Evolutionary conservation across 2,888 invertebrate species (phyloP).

Genomic region (Himalopsyche anomala): DNA sequence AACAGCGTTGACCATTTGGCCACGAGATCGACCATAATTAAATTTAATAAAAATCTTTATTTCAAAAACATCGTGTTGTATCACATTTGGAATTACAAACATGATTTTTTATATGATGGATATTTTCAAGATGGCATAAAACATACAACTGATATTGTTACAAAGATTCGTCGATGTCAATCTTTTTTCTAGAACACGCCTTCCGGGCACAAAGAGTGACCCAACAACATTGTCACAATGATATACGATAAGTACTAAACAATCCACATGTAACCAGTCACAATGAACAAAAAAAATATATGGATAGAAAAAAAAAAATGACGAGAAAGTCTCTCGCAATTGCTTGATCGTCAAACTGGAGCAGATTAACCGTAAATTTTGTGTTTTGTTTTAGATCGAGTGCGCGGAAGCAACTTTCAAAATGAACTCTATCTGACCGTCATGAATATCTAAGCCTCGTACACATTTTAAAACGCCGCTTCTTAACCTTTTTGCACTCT

Average conservation of each 20-base stretch:
- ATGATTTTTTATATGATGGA: not conserved
- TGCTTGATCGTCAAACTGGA: not conserved
- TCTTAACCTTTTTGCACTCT: too few species aligned
- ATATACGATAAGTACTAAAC: not conserved
- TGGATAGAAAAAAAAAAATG: not conserved
- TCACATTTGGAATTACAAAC: too few species aligned
- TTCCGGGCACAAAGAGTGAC: not conserved
- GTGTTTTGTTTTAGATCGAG: slow-evolving; percentile 10
- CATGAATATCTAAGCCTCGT: not conserved
- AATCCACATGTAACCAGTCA: not conserved
- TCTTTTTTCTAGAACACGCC: slow-evolving; percentile 5
- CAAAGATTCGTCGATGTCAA: not conserved
- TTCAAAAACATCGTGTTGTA: too few species aligned
- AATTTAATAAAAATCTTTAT: too few species aligned
- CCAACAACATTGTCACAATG: slow-evolving; percentile 2
- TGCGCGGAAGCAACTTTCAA: slow-evolving; percentile 19
- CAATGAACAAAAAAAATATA: not conserved
- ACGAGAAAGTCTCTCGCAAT: slow-evolving; percentile 10
- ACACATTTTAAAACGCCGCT: too few species aligned
- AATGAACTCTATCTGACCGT: not conserved
- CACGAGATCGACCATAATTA: too few species aligned
- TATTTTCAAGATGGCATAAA: not conserved
- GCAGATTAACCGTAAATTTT: slow-evolving; percentile 13
- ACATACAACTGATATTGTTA: not conserved
- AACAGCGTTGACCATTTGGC: too few species aligned